phyloP scores from a whole-genome alignment of 1,140 invertebrate genomes.

The Cydia strobilella region DNA sequence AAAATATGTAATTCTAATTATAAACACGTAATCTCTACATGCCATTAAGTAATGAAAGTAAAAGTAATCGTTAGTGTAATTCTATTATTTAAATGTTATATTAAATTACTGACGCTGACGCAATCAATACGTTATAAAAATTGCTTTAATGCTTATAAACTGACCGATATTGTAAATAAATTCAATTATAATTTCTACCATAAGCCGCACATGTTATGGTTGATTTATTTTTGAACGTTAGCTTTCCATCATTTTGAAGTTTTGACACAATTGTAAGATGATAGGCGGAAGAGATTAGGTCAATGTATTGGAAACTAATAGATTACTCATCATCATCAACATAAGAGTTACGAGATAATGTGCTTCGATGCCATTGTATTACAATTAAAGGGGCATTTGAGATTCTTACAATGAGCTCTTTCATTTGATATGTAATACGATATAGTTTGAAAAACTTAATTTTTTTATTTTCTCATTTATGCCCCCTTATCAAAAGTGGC shows the following conservation, averaged over 20 bases:
- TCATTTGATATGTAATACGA: too few species aligned
- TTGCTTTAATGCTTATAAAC: neutral
- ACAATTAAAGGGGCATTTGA: too few species aligned
- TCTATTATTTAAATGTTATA: neutral
- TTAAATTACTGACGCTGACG: neutral
- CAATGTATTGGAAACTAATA: neutral
- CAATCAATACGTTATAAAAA: neutral
- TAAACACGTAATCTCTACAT: neutral
- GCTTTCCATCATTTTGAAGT: neutral
- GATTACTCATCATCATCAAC: neutral
- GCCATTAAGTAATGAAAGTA: conserved; percentile 15
- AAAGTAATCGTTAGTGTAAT: conserved; percentile 13
- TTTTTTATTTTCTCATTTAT: too few species aligned
- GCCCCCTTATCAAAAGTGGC: too few species aligned
- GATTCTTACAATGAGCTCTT: too few species aligned
- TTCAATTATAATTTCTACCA: neutral
- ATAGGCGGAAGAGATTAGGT: neutral
- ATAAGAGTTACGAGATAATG: too few species aligned
- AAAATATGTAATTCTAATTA: neutral
- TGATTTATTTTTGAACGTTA: neutral
- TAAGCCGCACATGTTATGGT: neutral
- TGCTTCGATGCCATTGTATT: too few species aligned
- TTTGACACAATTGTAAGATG: conserved; percentile 2
- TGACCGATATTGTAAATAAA: neutral
- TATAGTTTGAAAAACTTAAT: too few species aligned